Base-by-base conservation (phyloP, 1,140 invertebrate species). In the Hyles vespertilio region DNA sequence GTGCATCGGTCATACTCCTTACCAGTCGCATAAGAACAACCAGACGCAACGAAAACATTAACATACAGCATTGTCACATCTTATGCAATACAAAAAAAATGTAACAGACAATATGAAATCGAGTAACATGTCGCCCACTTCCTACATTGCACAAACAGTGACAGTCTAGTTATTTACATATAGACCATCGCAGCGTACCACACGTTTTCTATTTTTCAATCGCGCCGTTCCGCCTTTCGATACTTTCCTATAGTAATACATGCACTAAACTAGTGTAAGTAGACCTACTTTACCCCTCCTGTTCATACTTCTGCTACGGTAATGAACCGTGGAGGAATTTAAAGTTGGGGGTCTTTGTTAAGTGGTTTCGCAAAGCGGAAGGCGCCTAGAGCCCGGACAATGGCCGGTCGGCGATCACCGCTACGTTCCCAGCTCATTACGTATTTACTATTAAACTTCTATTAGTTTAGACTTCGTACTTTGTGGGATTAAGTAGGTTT, bases 161-260 rank as follows among this genome's bases (percentile, higher is more conserved):
- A 65, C 69, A 65, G 58, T 47, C 50, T 58, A 50, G 43, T 62
- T 67, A 72, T 72, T 68, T 68, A 67, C 67, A 75, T 72, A 67
- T 68, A 66, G 68, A 72, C 60, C 68, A 73, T 64, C 66, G 71
- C 52, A 56, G 63, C 47, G 59, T 58, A 67, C 66, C 66, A 68
- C 65, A 65, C 69, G 69, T 73, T 84, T 84, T 81, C 79, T 82
- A 84, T 80, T 84, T 86, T 84, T 84, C 79, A 84, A 84, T 81
- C 78, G 74, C 63, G 69, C 56, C 74, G 74, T 84, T 87, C 81
- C 79, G 78, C 77, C 78, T 85, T 85, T 87, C 81, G 70, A 87
- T 87, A 83, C 74, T 81, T 85, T 81, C 76, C 69, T 83, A 81
- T 74, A 75, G 69, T 76, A 80, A 77, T 75, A 77, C 61, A 67